Evolutionary conservation across 2,888 invertebrate genomes (phyloP).

Genomic region (Trilocha varians): DNA sequence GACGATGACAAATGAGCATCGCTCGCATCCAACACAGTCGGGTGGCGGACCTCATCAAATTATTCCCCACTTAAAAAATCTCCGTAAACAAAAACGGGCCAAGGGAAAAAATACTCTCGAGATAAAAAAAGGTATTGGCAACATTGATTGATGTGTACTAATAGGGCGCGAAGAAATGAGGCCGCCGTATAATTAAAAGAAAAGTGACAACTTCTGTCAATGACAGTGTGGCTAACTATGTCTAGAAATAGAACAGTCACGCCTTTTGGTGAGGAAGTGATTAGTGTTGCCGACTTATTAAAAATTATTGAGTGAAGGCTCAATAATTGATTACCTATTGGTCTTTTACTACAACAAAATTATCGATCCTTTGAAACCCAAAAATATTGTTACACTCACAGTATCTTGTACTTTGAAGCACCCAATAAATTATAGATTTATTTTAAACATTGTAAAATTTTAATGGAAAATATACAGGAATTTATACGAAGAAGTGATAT

Average conservation of each 20-base stretch:
- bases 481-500: constrained; percentile 12
- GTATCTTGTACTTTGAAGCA: too few species aligned
- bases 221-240: constrained; percentile 46
- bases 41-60: constrained; percentile 73
- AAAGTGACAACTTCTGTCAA: constrained; percentile 72
- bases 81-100: constrained; percentile 68
- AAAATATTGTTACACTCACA: too few species aligned
- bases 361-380: too few species aligned
- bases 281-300: constrained; percentile 68
- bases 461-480: too few species aligned
- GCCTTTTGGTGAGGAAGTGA: constrained; percentile 67
- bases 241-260: constrained; percentile 67
- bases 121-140: constrained; percentile 72
- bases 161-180: constrained; percentile 73
- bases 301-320: constrained; percentile 70
- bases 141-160: constrained; percentile 74
- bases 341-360: constrained; percentile 25
- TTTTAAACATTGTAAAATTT: too few species aligned
- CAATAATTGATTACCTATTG: constrained; percentile 55
- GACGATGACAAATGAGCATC: constrained; percentile 73
- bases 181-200: constrained; percentile 67
- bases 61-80: constrained; percentile 73
- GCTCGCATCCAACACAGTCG: constrained; percentile 64
- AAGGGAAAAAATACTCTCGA: constrained; percentile 58
- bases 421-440: too few species aligned